Base-by-base conservation (phyloP, 1,140 invertebrate genomes). In the Musca vetustissima region DNA sequence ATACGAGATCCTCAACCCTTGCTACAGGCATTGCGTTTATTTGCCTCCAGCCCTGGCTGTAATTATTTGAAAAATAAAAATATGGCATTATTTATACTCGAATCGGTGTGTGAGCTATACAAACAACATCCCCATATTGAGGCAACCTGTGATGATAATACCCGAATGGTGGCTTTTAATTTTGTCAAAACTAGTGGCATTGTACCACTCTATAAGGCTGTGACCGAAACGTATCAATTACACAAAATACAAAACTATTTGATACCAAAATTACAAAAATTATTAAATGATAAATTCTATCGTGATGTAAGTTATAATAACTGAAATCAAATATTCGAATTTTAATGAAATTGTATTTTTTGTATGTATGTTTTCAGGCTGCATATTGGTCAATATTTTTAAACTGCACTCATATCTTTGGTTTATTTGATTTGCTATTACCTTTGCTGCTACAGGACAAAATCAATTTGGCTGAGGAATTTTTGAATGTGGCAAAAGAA, bases 361-460 rank as follows among this genome's bases (percentile, higher is more conserved):
- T 28, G 14, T 50, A 15, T 64, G 21, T 28, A 50, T 50, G 28
- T 17, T 67, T 52, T 36, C 19, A 70, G 66, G 79, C 75, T 14
- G 69, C 74, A 1, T 73, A 81, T 64, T 81, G 79, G 79, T 49
- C 72, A 14, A 77, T 81, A 9, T 69, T 71, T 57, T 68, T 80
- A 50, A 67, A 75, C 67, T n/a, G 78, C 19, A 76, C 74, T 0
- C 71, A 79, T 32, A 74, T 85, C 59, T 92, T 90, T 81, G 72
- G 75, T 19, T 84, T 90, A 64, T 83, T 89, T 73, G 86, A 88
- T 64, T 84, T 92, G 71, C 73, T 91, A 2, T 78, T 93, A 57
- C 91, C 91, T 0, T 78, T 93, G 36, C 83, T 92, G 70, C 82
- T 92, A 14, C 90, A 92, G 83, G 90, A 91, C 75, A 91, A 90